Evolutionary conservation across 1,140 invertebrate genomes (phyloP).

Genomic region (Sminthurinus signatus): DNA sequence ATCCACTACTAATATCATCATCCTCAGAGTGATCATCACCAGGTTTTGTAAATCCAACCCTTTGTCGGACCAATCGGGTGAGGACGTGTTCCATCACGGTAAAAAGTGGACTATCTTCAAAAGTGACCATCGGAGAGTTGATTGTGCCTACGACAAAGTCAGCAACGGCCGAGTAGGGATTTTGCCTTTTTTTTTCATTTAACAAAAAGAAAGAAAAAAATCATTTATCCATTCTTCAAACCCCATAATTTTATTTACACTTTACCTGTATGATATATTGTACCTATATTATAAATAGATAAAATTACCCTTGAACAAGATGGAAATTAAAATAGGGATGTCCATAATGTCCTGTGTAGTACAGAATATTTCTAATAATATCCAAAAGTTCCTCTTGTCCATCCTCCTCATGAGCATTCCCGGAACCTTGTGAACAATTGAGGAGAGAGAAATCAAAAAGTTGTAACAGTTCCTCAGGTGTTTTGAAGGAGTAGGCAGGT

Average conservation of each 20-base stretch:
- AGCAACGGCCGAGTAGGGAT: constrained; percentile 13
- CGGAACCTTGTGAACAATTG: neutral
- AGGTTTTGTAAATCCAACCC: neutral
- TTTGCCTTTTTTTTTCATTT: too few species aligned
- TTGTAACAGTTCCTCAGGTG: constrained; percentile 8
- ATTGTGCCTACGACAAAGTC: constrained; percentile 2
- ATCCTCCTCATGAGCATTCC: neutral
- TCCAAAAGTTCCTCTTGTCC: too few species aligned
- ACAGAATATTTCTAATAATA: too few species aligned
- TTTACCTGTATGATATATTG: neutral
- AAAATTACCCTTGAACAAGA: too few species aligned
- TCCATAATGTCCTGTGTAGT: too few species aligned
- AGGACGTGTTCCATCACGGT: constrained; percentile 11
- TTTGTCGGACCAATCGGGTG: neutral
- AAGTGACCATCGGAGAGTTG: constrained; percentile 4
- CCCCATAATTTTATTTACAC: neutral
- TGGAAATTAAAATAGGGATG: too few species aligned
- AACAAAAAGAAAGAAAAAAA: too few species aligned
- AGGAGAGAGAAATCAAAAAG: constrained; percentile 10
- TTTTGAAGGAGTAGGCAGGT: neutral
- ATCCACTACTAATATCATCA: too few species aligned
- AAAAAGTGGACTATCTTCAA: constrained; percentile 11
- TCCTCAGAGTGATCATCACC: too few species aligned
- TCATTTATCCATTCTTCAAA: constrained; percentile 15
- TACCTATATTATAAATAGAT: too few species aligned